Evolutionary conservation across 2,888 invertebrate genomes (phyloP), one percentile per base, ranked within the genome.

Genomic region (Drosophila pegasa): DNA sequence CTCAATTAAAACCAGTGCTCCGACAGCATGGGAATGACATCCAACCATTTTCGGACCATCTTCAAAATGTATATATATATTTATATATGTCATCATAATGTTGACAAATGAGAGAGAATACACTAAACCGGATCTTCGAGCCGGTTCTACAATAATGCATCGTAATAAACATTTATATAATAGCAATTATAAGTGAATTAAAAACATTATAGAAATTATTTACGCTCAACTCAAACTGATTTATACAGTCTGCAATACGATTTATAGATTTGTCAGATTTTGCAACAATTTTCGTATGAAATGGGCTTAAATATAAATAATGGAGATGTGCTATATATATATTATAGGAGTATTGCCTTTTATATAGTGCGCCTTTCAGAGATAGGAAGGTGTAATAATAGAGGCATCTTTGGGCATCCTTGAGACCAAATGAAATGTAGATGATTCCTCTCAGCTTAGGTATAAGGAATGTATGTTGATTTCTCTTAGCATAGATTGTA

Each of bases 1-100:
- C 31, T 14, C 45, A 67, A 76, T 73, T 73, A 69, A 73, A 77
- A 71, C 16, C 61, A 75, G 55, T 66, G 62, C n/a, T 2, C 35
- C n/a, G 1, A 16, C 16, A 8, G 37, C 22, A 14, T 14, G 3
- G 3, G 7, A 25, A 10, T 16, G 43, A 25, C 25, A 22, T 14
- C n/a, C 22, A 43, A n/a, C n/a, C 5, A 10, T 16, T 25, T 27
- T 43, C 2, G 25, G 25, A 6, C 9, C 25, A 25, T 45, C n/a
- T 25, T 10, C 12, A 25, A 25, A 9, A 16, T n/a, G 2, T 3
- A 16, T 27, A 27, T 10, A 25, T 2, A 2, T n/a, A 2, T 25
- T 2, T 43, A 45, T 27, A 27, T 45, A 5, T 12, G 22, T 6
- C 6, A 8, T 10, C 40, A 33, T 33, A 33, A n/a, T 22, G 48